Percentiles rank a stretch among this genome's conserved stretches.
Evolutionary conservation across 2,113 vertebrate genomes (phyloP).

Genomic region (Tetrax tetrax): DNA sequence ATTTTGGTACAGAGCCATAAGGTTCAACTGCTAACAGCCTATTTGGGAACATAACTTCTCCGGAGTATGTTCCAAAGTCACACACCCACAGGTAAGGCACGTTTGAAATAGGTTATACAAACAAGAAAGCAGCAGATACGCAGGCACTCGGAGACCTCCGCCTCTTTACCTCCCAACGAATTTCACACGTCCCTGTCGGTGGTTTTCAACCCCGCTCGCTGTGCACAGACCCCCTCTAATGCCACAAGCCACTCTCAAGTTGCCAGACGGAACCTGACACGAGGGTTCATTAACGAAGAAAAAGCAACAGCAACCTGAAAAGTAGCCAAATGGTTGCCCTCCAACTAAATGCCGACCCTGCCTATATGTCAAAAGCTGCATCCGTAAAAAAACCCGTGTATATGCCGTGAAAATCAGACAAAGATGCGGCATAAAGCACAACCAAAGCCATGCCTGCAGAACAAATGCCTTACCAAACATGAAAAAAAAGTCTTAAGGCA

Average conservation of each 20-base stretch:
- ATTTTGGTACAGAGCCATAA: not conserved
- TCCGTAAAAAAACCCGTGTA: accelerated
- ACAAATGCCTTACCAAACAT: not conserved
- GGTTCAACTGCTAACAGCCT: too few species aligned
- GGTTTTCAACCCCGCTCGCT: accelerated
- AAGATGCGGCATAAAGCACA: conserved; percentile 60
- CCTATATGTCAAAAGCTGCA: accelerated
- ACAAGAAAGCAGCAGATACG: not conserved
- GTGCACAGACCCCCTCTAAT: not conserved
- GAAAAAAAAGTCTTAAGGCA: not conserved
- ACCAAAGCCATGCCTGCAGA: not conserved
- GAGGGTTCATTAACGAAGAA: not conserved
- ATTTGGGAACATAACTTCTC: not conserved
- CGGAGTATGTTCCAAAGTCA: not conserved
- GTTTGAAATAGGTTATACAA: not conserved
- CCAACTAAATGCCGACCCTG: not conserved
- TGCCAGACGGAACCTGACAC: not conserved
- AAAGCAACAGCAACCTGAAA: not conserved
- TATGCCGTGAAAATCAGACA: not conserved
- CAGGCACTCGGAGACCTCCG: not conserved
- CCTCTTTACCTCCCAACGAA: not conserved
- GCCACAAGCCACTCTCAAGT: accelerated
- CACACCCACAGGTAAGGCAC: not conserved
- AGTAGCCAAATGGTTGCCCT: not conserved
- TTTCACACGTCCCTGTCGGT: not conserved